Evolutionary conservation across 2,113 vertebrate genomes (phyloP).

Genomic region (Larimichthys polyactis): DNA sequence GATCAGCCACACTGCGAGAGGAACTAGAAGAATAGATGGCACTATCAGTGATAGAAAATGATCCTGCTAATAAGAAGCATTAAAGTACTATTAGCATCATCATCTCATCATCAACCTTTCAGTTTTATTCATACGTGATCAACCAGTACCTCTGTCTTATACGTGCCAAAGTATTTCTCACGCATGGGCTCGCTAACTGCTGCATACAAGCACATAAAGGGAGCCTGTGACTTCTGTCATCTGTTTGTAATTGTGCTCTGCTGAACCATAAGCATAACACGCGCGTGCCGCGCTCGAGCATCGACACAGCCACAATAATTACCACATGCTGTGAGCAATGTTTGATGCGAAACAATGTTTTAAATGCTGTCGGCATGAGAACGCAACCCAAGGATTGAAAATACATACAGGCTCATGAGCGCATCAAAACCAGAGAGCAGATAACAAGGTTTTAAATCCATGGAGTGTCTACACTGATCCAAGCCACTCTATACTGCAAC

Average conservation of each 20-base stretch:
- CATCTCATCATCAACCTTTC: background rate
- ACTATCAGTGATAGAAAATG: background rate
- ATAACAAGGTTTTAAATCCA: slow-evolving; percentile 47
- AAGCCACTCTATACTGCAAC: slow-evolving; percentile 24
- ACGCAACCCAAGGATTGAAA: slow-evolving; percentile 4
- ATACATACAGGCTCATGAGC: slow-evolving; percentile 8
- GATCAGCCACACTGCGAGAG: background rate
- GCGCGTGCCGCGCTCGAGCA: background rate
- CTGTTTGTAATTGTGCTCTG: background rate
- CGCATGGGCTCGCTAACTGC: background rate
- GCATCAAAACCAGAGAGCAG: slow-evolving; percentile 44
- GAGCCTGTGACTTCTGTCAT: slow-evolving; percentile 4
- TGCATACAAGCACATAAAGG: background rate
- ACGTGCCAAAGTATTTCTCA: background rate
- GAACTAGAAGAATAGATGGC: background rate
- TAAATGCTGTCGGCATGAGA: slow-evolving; percentile 20
- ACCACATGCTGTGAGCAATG: slow-evolving; percentile 13
- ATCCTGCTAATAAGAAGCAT: slow-evolving; percentile 21
- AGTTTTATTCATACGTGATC: background rate
- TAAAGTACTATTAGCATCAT: slow-evolving; percentile 14
- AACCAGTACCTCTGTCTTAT: background rate
- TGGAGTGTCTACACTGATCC: slow-evolving; percentile 29
- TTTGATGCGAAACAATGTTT: slow-evolving; percentile 31
- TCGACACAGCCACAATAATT: slow-evolving; percentile 40
- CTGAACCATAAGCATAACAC: slow-evolving; percentile 1